Evolutionary conservation across 2,113 vertebrate species (phyloP).

Genomic region (Tragelaphus buxtoni): DNA sequence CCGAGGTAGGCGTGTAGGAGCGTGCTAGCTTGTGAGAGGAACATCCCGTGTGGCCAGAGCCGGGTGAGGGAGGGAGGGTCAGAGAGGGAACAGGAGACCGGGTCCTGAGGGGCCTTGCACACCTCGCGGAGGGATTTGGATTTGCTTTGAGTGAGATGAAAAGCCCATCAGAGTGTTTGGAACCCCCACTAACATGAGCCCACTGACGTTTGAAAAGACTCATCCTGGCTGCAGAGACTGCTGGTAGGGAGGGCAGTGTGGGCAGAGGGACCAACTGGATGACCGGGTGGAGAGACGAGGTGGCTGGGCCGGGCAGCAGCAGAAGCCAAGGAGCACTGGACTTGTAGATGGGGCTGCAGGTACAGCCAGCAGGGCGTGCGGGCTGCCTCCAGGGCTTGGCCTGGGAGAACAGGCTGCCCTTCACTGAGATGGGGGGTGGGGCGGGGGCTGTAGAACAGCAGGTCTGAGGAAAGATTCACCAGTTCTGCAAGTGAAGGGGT

Average conservation of each 20-base stretch:
- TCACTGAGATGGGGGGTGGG: not conserved
- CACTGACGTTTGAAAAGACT: not conserved
- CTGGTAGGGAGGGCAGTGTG: not conserved
- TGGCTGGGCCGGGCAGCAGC: not conserved
- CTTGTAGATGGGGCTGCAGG: not conserved
- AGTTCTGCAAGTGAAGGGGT: not conserved
- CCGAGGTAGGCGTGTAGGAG: not conserved
- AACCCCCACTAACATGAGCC: not conserved
- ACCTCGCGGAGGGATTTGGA: not conserved
- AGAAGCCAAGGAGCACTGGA: not conserved
- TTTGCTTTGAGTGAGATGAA: not conserved
- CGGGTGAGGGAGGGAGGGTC: not conserved
- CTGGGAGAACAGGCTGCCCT: not conserved
- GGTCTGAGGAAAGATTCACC: not conserved
- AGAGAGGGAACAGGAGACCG: not conserved
- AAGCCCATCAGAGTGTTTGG: not conserved
- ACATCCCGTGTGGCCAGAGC: not conserved
- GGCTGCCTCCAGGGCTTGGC: not conserved
- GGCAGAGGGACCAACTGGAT: not conserved
- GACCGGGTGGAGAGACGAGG: not conserved
- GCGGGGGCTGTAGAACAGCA: not conserved
- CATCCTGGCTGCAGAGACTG: not conserved
- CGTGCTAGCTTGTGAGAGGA: not conserved
- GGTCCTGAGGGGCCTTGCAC: not conserved
- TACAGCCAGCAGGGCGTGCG: not conserved